phyloP scores from a whole-genome alignment of 2,797 vertebrate species.

The Pipistrellus pygmaeus region DNA sequence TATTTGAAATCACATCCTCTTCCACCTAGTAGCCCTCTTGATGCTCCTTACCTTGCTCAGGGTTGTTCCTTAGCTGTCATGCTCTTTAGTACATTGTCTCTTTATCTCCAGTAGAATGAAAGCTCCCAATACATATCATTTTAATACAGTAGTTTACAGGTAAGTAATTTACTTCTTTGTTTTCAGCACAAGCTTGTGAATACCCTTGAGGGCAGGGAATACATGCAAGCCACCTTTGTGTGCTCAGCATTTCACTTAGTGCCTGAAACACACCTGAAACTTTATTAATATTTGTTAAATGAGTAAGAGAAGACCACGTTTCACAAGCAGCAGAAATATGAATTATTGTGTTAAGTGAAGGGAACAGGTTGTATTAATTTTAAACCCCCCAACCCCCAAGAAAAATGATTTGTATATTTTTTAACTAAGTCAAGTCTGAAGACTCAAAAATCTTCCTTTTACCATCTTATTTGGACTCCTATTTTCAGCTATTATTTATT shows the following conservation, averaged over 20 bases:
- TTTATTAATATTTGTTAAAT: background rate
- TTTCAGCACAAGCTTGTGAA: background rate
- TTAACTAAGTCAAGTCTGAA: background rate
- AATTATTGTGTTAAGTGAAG: background rate
- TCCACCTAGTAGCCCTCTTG: accelerated
- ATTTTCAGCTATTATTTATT: background rate
- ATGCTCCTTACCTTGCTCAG: accelerated
- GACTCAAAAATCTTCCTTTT: background rate
- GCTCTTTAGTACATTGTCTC: background rate
- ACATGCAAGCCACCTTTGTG: accelerated
- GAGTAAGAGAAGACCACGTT: background rate
- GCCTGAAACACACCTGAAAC: background rate
- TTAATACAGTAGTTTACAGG: background rate
- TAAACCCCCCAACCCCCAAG: background rate
- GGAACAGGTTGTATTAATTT: background rate
- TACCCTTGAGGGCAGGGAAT: background rate
- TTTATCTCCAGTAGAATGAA: background rate
- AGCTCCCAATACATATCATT: background rate
- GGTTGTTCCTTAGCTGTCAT: background rate
- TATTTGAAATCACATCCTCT: accelerated
- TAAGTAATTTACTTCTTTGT: background rate
- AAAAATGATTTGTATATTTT: background rate
- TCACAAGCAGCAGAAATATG: background rate
- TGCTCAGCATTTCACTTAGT: background rate
- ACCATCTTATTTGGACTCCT: background rate